Evolutionary conservation across 2,113 vertebrate species (phyloP), one percentile per base, ranked within the genome.

Genomic region (Ondatra zibethicus): DNA sequence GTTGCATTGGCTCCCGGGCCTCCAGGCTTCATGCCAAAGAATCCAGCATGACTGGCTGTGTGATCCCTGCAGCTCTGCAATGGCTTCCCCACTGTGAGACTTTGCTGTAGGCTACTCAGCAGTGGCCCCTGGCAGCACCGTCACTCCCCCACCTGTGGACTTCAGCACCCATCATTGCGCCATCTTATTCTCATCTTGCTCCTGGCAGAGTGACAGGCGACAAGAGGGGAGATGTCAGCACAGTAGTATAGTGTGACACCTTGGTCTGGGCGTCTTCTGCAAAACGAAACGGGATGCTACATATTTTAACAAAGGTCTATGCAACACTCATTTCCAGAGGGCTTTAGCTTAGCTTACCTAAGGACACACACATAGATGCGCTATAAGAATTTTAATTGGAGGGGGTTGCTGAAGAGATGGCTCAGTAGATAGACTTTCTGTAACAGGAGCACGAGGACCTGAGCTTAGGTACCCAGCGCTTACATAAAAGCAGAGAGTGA

Each of bases 1-100:
- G 7, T 21, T 36, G 14, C 33, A 58, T 80, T 70, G 0, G 4
- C 42, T 7, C 78, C 9, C 7, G 33, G 52, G 7, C 11, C 21
- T 21, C 91, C 27, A 52, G 78, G 4, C 2, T 7, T n/a, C 61
- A 36, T 0, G 1, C 0, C 10, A 27, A 4, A 66, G 14, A 1
- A 5, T 10, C 33, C 39, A 47, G 76, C 1, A 21, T 4, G 47
- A 45, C 90, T 81, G 12, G 78, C n/a, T 27, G 42, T 39, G 31
- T 1, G 4, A 50, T 39, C 17, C 87, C 47, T 47, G 75, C 12
- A 5, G 14, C 27, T 33, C 45, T 76, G 19, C n/a, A 39, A 11
- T 19, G 63, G 23, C 33, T 58, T 81, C 63, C 55, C 58, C 36
- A 47, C 0, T 21, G 29, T 10, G 9, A 39, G 55, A 58, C 12